Evolutionary conservation across 2,888 invertebrate genomes (phyloP).

Genomic region (Dugesia japonica): DNA sequence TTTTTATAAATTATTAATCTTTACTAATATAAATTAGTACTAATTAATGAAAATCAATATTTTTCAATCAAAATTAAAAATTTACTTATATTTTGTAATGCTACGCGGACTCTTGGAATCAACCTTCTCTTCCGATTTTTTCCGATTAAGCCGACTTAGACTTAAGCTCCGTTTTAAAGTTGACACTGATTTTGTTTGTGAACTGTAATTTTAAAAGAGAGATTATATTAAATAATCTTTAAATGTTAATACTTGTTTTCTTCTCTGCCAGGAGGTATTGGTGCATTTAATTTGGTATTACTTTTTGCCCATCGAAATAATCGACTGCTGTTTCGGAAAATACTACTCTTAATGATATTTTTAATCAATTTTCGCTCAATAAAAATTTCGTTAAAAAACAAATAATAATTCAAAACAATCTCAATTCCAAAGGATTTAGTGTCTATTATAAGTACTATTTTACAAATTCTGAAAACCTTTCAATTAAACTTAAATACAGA

Average conservation of each 20-base stretch:
- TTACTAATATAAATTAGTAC: no score
- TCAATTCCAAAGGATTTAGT: no score
- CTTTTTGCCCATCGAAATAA: background rate
- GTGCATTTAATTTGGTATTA: background rate
- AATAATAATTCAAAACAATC: no score
- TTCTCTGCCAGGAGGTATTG: background rate
- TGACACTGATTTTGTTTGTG: background rate
- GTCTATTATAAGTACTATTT: no score
- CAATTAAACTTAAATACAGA: no score
- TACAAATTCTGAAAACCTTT: no score
- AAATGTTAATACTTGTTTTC: no score
- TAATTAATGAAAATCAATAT: background rate
- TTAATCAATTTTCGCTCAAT: no score
- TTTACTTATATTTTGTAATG: background rate
- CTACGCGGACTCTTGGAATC: background rate
- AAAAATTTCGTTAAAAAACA: no score
- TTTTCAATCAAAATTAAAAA: background rate
- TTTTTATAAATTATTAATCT: no score
- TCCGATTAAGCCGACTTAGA: background rate
- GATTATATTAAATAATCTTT: no score
- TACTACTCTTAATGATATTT: background rate
- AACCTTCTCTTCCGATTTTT: background rate
- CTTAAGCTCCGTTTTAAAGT: background rate
- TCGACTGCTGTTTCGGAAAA: background rate
- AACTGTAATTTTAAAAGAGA: background rate